phyloP scores from a whole-genome alignment of 2,888 invertebrate genomes.

The Siphonodentalium dalli region DNA sequence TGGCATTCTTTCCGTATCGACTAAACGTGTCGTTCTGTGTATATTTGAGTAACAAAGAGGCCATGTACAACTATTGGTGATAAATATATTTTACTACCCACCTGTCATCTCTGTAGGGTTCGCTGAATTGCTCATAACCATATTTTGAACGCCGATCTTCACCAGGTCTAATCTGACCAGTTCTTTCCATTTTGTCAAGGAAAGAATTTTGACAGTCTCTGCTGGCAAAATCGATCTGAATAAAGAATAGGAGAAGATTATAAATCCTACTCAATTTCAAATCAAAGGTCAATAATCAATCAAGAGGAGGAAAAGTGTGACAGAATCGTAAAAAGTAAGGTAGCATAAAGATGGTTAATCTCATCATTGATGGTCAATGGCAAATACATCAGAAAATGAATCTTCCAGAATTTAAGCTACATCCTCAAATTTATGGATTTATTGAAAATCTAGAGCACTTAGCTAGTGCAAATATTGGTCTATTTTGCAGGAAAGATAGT shows the following conservation, averaged over 20 bases:
- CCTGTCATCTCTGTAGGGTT: neutral
- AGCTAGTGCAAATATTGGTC: no score
- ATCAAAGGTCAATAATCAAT: neutral
- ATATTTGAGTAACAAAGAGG: neutral
- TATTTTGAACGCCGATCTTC: constrained; percentile 56
- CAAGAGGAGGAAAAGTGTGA: no score
- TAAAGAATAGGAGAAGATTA: constrained; percentile 8
- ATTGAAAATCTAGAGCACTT: no score
- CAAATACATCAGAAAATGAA: no score
- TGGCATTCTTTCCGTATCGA: no score
- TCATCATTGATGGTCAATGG: no score
- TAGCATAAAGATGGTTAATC: no score
- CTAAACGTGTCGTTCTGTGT: no score
- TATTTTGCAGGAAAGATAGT: no score
- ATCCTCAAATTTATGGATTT: no score
- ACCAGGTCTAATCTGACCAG: constrained; percentile 62
- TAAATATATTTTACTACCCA: neutral
- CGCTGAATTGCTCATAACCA: constrained; percentile 30
- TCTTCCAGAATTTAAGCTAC: no score
- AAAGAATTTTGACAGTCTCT: constrained; percentile 94
- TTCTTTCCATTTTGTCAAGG: constrained; percentile 87
- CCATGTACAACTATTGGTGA: neutral
- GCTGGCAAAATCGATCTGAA: constrained; percentile 94
- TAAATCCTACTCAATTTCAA: neutral
- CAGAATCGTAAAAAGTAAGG: no score